Conservation (phyloP, 1,140 invertebrate species). For the Heliconius hewitsoni region DNA sequence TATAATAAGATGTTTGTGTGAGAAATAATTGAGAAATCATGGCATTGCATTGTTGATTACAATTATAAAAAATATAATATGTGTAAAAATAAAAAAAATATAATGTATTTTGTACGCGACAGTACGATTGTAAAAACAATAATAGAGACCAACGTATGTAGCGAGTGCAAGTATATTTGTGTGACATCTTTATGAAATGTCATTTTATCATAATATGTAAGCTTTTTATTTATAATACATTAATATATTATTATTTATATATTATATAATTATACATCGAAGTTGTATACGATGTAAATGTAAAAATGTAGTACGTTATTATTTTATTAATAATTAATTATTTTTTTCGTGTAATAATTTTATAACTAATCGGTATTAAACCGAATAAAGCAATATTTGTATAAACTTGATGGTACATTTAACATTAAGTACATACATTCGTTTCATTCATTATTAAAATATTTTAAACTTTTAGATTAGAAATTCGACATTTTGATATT, state of each 20-base stretch:
- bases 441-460: constrained; percentile 21
- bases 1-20: constrained; percentile 4
- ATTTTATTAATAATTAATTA: not conserved
- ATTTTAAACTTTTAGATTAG: constrained; percentile 41
- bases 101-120: constrained; percentile 53
- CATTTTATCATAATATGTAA: not conserved
- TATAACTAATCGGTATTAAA: not conserved
- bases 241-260: not conserved
- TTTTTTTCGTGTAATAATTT: not conserved
- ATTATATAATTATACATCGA: not conserved
- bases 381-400: not conserved
- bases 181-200: constrained; percentile 22
- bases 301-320: not conserved
- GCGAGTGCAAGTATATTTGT: constrained; percentile 40
- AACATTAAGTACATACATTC: constrained; percentile 6
- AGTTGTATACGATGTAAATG: constrained; percentile 1
- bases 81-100: constrained; percentile 21
- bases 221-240: not conserved
- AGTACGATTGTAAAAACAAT: constrained; percentile 62
- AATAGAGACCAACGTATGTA: constrained; percentile 52
- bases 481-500: constrained; percentile 44
- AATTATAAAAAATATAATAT: constrained; percentile 26
- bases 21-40: constrained; percentile 28
- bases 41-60: constrained; percentile 5
- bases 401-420: not conserved